Percentiles rank a stretch among this genome's conserved stretches.
phyloP scores from a whole-genome alignment of 1,140 invertebrate genomes.

The Lineus longissimus region DNA sequence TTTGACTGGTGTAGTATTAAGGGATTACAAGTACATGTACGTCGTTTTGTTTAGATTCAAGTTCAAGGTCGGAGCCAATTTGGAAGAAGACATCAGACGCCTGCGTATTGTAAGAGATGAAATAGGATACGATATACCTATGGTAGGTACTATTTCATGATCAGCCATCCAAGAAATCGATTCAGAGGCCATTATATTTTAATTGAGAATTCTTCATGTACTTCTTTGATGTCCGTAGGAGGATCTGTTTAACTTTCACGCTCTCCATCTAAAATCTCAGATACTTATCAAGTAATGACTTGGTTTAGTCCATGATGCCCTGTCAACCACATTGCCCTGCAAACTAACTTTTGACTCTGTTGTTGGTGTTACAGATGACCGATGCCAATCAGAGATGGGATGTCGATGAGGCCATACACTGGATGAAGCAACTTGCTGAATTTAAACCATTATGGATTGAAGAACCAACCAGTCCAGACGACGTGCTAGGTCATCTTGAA shows the following conservation, averaged over 20 bases:
- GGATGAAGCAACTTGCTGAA: conserved; percentile 73
- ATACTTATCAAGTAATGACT: too few species aligned
- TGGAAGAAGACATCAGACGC: conserved; percentile 73
- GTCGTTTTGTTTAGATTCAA: conserved; percentile 65
- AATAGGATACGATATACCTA: conserved; percentile 71
- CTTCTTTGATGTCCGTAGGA: too few species aligned
- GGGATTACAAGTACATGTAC: neutral
- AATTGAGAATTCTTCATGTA: too few species aligned
- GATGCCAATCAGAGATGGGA: conserved; percentile 93
- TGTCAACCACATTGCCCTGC: too few species aligned
- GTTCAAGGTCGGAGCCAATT: conserved; percentile 78
- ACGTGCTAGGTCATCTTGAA: conserved; percentile 75
- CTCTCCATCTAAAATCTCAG: too few species aligned
- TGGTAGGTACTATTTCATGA: conserved; percentile 57
- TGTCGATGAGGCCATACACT: conserved; percentile 75
- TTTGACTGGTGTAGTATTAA: too few species aligned
- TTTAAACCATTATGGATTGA: conserved; percentile 85
- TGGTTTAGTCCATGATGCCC: too few species aligned
- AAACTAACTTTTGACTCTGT: too few species aligned
- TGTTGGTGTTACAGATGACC: conserved; percentile 70
- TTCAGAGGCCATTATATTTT: too few species aligned
- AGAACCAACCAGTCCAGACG: conserved; percentile 89
- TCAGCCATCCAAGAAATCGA: neutral
- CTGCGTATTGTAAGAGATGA: conserved; percentile 67
- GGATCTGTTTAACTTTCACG: too few species aligned